Evolutionary conservation across 1,140 invertebrate species (phyloP), one percentile per base, ranked within the genome.

Genomic region (Eubasilissa regina): DNA sequence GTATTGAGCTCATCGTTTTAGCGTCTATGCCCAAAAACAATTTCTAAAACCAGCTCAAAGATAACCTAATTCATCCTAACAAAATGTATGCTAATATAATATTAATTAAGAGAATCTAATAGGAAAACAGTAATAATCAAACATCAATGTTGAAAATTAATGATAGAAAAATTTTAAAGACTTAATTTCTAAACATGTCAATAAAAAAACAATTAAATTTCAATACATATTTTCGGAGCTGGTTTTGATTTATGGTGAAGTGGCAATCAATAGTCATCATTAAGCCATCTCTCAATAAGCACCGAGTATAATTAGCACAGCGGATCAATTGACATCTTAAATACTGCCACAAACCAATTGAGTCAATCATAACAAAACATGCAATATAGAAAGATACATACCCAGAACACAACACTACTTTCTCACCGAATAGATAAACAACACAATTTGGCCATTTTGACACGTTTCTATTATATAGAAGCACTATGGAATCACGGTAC

Each of bases 381-480:
- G 6, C 51, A 55, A 55, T 12, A 7, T 55, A 7, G 17, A 55
- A n/a, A 55, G 12, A 4, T 55, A 55, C 51, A 55, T 55, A 55
- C 51, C 51, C 4, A n/a, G n/a, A 15, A 55, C 12, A 4, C 51
- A 13, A 55, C 4, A 15, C 6, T 15, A 12, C 51, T 55, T 55
- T 55, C 13, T 13, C 51, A 55, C 51, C 17, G 51, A 13, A n/a
- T 55, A 55, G 51, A 55, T 55, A 55, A 55, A 55, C 51, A 55
- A 55, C 51, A 55, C 17, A 55, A 55, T 13, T 55, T 55, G 0
- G n/a, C 53, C 19, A 55, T 62, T 62, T 62, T 62, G 13, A 62
- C 21, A 35, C 7, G 12, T 62, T 62, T 62, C 21, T 21, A 13
- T 21, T 21, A 62, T 62, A 62, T 21, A 62, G 25, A 15, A 62